Evolutionary conservation across 2,888 invertebrate genomes (phyloP).

Genomic region (Micoletzkya japonica): DNA sequence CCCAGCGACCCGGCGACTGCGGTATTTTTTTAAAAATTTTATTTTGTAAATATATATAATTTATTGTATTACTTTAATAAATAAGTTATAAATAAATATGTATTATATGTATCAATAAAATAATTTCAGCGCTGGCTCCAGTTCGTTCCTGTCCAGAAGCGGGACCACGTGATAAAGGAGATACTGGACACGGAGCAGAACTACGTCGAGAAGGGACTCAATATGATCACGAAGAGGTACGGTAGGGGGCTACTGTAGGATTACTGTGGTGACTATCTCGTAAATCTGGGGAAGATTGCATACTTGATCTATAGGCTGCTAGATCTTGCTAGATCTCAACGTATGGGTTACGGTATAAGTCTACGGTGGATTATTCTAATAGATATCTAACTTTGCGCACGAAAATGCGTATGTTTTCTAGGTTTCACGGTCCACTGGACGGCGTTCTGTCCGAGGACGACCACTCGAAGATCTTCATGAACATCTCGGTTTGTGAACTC

Average conservation of each 20-base stretch:
- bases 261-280: constrained; percentile 13
- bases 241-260: no score
- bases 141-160: constrained; percentile 73
- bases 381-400: no score
- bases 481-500: constrained; percentile 76
- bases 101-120: not conserved
- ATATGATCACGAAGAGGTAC: constrained; percentile 62
- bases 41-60: not conserved
- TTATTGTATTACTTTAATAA: not conserved
- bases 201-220: constrained; percentile 84
- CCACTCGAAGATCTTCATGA: constrained; percentile 81
- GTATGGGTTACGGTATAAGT: no score
- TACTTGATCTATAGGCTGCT: no score
- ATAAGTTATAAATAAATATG: not conserved
- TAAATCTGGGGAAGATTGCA: no score
- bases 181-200: constrained; percentile 91
- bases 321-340: no score
- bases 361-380: no score
- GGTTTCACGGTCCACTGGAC: constrained; percentile 69
- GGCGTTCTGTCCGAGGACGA: constrained; percentile 78
- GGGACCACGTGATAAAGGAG: constrained; percentile 81
- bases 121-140: constrained; percentile 40
- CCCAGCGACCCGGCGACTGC: constrained; percentile 10
- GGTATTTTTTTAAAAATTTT: not conserved
- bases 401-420: not conserved